These are phyloP conservation scores for Lindbergichthys nudifrons DNA, from an alignment of 2,797 vertebrate genomes.

Conservation along the genomic window DNA sequence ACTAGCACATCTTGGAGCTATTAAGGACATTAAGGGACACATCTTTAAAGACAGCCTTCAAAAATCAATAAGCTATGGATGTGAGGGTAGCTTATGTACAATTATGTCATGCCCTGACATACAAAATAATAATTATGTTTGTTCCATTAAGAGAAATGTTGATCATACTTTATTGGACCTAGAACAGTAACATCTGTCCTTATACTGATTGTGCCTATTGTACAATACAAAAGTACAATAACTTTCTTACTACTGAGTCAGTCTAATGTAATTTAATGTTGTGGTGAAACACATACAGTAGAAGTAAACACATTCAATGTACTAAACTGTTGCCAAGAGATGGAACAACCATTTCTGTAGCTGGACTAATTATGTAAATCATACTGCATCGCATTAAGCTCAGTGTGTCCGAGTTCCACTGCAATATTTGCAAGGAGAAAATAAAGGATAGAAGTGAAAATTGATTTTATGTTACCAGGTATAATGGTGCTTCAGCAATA, in stretches of 20 bases:
- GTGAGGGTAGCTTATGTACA: background rate
- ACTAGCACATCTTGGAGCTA: background rate
- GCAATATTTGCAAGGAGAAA: conserved; percentile 20
- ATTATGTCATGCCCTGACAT: background rate
- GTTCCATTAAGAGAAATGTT: background rate
- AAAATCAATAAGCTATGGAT: conserved; percentile 18
- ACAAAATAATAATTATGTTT: background rate
- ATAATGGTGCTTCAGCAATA: background rate
- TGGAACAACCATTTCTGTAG: conserved; percentile 8
- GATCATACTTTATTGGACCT: background rate
- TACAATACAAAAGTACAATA: background rate
- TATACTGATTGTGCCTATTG: background rate
- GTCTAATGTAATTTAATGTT: background rate
- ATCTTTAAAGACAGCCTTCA: background rate
- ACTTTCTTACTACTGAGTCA: background rate
- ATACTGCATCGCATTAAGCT: conserved; percentile 13
- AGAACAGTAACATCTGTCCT: background rate
- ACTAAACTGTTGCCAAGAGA: conserved; percentile 9
- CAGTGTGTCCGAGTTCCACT: conserved; percentile 10
- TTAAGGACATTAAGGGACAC: too few species aligned
- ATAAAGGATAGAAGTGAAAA: conserved; percentile 8
- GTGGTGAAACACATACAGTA: background rate
- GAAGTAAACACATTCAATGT: conserved; percentile 8
- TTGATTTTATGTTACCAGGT: background rate
- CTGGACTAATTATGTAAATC: conserved; percentile 35